Conservation (phyloP, 2,797 vertebrate genomes). For the Rhadinocentrus ornatus region DNA sequence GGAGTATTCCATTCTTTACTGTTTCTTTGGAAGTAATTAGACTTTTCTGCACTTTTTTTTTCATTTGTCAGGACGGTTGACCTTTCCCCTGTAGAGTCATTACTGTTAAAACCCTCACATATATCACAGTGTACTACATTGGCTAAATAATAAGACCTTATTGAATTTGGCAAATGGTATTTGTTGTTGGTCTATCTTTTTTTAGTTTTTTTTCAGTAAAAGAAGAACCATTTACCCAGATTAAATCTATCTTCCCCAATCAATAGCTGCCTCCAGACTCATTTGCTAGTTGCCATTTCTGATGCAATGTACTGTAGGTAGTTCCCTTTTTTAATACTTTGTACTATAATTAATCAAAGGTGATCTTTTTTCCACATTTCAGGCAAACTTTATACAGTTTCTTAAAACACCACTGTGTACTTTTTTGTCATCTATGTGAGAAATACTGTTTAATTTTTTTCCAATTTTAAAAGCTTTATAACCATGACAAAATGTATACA, state of each 20-base stretch:
- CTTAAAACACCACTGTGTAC: too few relatives aligned
- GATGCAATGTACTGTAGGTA: neutral
- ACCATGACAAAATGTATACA: too few relatives aligned
- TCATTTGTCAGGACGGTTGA: neutral
- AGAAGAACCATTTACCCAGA: neutral
- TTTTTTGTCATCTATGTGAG: too few relatives aligned
- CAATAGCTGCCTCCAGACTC: slow-evolving; percentile 21
- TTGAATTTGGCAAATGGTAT: slow-evolving; percentile 31
- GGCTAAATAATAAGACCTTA: slow-evolving; percentile 31
- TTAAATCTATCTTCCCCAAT: slow-evolving; percentile 20
- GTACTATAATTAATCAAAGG: too few relatives aligned
- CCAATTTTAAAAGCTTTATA: too few relatives aligned
- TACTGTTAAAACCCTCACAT: slow-evolving; percentile 2
- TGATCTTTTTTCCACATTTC: too few relatives aligned
- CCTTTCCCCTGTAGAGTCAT: neutral
- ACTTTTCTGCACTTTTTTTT: neutral
- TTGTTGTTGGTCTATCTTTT: neutral
- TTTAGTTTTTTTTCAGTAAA: slow-evolving; percentile 9
- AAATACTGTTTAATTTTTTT: too few relatives aligned
- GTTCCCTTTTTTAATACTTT: neutral
- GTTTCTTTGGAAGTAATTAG: neutral
- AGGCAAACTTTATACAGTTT: too few relatives aligned
- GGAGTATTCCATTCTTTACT: neutral
- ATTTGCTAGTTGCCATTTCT: neutral
- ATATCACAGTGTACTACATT: slow-evolving; percentile 11